Conservation (phyloP, 2,113 vertebrate species). For the Rhea pennata region DNA sequence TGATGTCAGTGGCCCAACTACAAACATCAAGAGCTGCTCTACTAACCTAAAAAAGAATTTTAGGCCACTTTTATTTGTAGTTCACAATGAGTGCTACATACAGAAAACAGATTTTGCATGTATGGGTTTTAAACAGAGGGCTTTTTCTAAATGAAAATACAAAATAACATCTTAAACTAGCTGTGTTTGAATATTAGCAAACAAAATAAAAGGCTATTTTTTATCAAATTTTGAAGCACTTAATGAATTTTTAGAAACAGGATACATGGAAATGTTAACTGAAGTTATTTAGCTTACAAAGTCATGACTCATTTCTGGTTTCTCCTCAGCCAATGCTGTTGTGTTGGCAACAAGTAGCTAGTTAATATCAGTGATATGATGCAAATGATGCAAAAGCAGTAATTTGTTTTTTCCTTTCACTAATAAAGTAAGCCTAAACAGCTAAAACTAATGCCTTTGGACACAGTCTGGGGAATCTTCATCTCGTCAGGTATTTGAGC, state of each 20-base stretch:
- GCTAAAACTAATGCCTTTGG: neutral
- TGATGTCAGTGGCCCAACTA: neutral
- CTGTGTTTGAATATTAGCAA: neutral
- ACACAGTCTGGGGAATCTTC: neutral
- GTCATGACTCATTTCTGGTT: neutral
- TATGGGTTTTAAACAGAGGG: neutral
- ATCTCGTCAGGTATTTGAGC: neutral
- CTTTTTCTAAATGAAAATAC: neutral
- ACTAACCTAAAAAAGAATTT: neutral
- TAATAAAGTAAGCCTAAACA: neutral
- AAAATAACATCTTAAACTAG: neutral
- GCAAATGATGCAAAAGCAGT: neutral
- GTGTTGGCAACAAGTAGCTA: neutral
- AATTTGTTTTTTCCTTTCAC: neutral
- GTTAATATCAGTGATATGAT: neutral
- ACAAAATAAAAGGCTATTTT: neutral
- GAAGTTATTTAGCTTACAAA: neutral
- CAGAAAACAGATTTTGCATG: neutral
- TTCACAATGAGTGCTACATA: neutral
- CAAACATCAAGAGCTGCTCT: neutral
- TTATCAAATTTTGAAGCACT: neutral
- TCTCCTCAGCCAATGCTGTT: neutral
- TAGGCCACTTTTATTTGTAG: neutral
- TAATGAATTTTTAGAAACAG: neutral
- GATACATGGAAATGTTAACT: neutral